phyloP scores from a whole-genome alignment of 2,113 vertebrate species.

The Herpetotheres cachinnans region DNA sequence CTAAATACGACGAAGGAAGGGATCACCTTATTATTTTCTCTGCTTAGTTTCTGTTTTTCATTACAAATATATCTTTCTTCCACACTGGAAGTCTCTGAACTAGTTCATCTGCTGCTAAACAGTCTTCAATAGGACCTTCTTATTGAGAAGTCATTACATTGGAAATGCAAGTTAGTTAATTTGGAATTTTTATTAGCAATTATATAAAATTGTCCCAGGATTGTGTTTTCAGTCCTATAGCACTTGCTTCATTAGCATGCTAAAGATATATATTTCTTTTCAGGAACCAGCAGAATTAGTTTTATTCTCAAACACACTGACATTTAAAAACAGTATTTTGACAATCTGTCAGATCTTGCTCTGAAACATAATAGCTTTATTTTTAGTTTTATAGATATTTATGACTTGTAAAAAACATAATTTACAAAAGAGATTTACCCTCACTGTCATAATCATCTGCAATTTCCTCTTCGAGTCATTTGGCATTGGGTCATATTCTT shows the following conservation, averaged over 20 bases:
- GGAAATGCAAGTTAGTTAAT: not conserved
- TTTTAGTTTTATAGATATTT: slow-evolving; percentile 46
- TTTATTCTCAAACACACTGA: slow-evolving; percentile 19
- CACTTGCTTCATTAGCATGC: not conserved
- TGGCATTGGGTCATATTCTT: slow-evolving; percentile 83
- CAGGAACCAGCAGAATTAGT: not conserved
- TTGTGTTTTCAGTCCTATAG: not conserved
- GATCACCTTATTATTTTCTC: not conserved
- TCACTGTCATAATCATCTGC: slow-evolving; percentile 80
- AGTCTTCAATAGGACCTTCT: not conserved
- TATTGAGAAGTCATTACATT: not conserved
- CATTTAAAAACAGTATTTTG: slow-evolving; percentile 46
- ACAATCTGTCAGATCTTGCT: slow-evolving; percentile 34
- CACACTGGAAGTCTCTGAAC: not conserved
- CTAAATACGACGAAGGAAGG: not conserved
- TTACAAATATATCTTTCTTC: not conserved
- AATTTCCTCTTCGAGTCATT: slow-evolving; percentile 74
- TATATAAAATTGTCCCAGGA: not conserved
- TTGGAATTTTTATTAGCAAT: not conserved
- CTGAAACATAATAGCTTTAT: slow-evolving; percentile 43
- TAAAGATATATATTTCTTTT: not conserved
- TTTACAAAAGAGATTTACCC: slow-evolving; percentile 62
- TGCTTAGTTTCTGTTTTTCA: not conserved
- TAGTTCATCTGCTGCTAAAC: not conserved
- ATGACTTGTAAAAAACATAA: not conserved